Evolutionary conservation across 1,140 invertebrate genomes (phyloP), one percentile per base, ranked within the genome.

Genomic region (Psilanteris sp.): DNA sequence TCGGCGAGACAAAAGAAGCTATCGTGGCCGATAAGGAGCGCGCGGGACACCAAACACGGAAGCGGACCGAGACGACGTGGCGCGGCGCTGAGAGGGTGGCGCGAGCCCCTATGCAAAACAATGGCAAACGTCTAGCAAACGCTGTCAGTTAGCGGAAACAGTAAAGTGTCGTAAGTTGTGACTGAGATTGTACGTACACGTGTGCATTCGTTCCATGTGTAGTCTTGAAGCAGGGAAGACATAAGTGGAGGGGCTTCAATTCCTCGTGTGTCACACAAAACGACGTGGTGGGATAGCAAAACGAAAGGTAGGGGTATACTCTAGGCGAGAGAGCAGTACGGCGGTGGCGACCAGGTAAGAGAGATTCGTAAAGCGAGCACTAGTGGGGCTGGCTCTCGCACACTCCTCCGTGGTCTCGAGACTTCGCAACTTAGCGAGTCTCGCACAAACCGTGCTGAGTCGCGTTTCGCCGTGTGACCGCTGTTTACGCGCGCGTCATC

Each of bases 381-480:
- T 84, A 85, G 81, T 84, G 82, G 83, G 82, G 83, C 84, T 82
- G 83, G 81, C 83, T 81, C 41, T 66, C 83, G 82, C 83, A 79
- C 83, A 81, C 84, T 82, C 79, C 83, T 81, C 54, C 77, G 81
- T 61, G 81, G 77, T 75, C 71, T 77, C 70, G 79, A 62, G 74
- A 81, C 81, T 79, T 70, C 70, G 76, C 78, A 74, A 76, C 50
- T 73, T 74, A 31, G 68, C 48, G 74, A 59, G 78, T 68, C 64
- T 74, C 71, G 66, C 66, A 61, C 46, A 62, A 57, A 32, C 73
- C 76, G 66, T 59, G 52, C 59, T 20, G 54, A 73, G 26, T 77
- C 32, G 62, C 16, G 79, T 72, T 54, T 75, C 57, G 77, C 73
- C 54, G 72, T 55, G 46, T 43, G 37, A 64, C 67, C 16, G 41